These are phyloP conservation scores for Eleginops maclovinus DNA, from an alignment of 2,113 vertebrate species.

Conservation along the genomic window DNA sequence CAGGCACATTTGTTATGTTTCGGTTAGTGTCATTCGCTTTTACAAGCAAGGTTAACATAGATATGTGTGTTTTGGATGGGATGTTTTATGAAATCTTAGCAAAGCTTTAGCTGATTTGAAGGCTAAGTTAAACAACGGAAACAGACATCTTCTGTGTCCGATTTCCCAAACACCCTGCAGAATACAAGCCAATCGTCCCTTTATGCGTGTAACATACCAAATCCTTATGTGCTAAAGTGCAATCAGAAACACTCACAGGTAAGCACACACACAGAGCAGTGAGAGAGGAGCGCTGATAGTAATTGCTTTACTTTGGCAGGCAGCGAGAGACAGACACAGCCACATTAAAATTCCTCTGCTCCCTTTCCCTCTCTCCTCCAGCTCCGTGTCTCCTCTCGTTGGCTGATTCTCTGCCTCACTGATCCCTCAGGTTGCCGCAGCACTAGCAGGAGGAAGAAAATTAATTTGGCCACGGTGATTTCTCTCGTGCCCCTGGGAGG, in stretches of 20 bases:
- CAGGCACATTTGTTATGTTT: not conserved
- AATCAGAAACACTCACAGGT: conserved; percentile 35
- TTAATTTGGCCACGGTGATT: conserved; percentile 78
- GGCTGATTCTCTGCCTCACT: conserved; percentile 70
- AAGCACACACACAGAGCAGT: conserved; percentile 14
- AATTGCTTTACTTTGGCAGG: conserved; percentile 80
- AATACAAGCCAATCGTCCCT: conserved; percentile 33
- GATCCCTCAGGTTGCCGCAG: conserved; percentile 76
- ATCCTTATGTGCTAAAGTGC: conserved; percentile 30
- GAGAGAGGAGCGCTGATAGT: conserved; percentile 66
- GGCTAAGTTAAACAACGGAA: not conserved
- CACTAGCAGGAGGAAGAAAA: conserved; percentile 75
- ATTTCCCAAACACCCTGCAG: conserved; percentile 32
- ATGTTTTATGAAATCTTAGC: conserved; percentile 22
- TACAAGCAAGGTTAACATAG: not conserved
- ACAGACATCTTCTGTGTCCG: conserved; percentile 16
- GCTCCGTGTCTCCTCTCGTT: conserved; percentile 64
- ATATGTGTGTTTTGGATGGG: not conserved
- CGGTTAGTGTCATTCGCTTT: not conserved
- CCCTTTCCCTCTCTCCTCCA: conserved; percentile 69
- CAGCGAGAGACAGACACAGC: conserved; percentile 70
- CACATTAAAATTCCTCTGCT: conserved; percentile 82
- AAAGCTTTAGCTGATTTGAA: conserved; percentile 24
- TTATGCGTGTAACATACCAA: conserved; percentile 51
- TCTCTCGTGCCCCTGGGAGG: conserved; percentile 46